These are phyloP conservation scores for Drosophila nigrodunni DNA, from an alignment of 1,140 invertebrate genomes.

Conservation along the genomic window DNA sequence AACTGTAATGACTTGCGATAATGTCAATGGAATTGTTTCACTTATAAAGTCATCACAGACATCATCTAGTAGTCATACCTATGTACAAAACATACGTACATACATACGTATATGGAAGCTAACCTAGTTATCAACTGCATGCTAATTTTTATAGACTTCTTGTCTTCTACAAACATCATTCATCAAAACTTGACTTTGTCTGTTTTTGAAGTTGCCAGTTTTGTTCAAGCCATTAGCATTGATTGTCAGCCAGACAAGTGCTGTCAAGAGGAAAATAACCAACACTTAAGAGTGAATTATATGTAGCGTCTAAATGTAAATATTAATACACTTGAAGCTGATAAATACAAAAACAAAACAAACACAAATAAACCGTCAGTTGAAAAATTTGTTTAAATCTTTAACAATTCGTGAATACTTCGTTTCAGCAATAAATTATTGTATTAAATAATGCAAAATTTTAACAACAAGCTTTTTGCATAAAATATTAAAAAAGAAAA, in stretches of 20 bases:
- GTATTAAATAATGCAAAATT: too few species aligned
- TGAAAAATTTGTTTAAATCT: too few species aligned
- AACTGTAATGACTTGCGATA: conserved; percentile 71
- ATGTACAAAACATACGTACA: conserved; percentile 2
- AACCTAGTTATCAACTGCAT: conserved; percentile 29
- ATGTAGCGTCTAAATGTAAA: not conserved
- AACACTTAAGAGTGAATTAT: not conserved
- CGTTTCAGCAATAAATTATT: too few species aligned
- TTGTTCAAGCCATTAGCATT: conserved; percentile 38
- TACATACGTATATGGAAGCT: not conserved
- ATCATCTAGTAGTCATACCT: not conserved
- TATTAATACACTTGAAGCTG: not conserved
- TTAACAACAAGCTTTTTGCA: too few species aligned
- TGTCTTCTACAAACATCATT: conserved; percentile 21
- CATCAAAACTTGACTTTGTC: conserved; percentile 8
- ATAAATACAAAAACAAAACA: too few species aligned
- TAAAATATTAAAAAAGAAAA: too few species aligned
- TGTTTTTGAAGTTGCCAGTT: not conserved
- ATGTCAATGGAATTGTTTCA: conserved; percentile 18
- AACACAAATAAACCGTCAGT: too few species aligned
- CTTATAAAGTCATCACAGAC: conserved; percentile 62
- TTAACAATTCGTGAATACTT: not conserved
- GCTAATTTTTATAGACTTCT: conserved; percentile 44
- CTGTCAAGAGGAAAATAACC: conserved; percentile 6
- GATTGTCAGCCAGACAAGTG: conserved; percentile 9